phyloP scores from a whole-genome alignment of 2,113 vertebrate genomes.

The Oenanthe melanoleuca region DNA sequence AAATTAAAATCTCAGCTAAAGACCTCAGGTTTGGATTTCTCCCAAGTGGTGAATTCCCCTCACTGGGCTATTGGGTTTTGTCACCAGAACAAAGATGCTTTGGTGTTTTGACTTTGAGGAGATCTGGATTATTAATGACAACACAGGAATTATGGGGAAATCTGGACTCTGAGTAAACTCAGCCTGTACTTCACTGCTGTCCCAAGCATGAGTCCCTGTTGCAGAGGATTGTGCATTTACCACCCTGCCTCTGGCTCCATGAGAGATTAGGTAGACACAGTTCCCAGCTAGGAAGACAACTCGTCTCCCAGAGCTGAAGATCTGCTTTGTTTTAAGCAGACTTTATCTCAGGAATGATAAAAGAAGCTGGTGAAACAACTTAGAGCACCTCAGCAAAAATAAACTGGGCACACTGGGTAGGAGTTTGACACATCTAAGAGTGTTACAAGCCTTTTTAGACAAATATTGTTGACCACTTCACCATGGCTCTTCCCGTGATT shows the following conservation, averaged over 20 bases:
- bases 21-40: not conserved
- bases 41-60: not conserved
- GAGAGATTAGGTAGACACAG: not conserved
- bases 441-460: not conserved
- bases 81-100: not conserved
- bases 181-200: not conserved
- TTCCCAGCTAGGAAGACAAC: not conserved
- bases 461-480: not conserved
- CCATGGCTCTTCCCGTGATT: not conserved
- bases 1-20: constrained; percentile 6
- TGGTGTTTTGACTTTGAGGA: not conserved
- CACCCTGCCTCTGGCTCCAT: not conserved
- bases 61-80: not conserved
- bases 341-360: not conserved
- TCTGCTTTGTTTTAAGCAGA: not conserved
- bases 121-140: not conserved
- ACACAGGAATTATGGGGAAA: not conserved
- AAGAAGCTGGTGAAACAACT: not conserved
- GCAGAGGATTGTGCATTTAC: not conserved
- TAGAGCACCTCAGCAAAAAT: not conserved
- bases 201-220: not conserved
- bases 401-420: not conserved
- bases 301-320: not conserved
- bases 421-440: not conserved
- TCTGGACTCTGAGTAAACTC: not conserved